Evolutionary conservation across 2,113 vertebrate species (phyloP).

Genomic region (Tragelaphus strepsiceros): DNA sequence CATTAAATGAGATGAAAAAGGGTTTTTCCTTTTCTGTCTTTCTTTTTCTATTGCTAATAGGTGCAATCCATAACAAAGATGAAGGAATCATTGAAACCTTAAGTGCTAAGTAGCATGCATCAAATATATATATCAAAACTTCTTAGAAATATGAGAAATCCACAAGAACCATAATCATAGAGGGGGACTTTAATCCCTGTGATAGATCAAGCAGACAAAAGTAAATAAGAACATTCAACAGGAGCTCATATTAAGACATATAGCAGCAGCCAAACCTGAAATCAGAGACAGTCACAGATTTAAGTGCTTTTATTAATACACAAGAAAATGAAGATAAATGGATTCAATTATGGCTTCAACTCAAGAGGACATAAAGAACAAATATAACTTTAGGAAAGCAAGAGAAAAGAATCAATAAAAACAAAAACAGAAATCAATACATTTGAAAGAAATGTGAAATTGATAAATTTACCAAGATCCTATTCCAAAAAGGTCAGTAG

Average conservation of each 20-base stretch:
- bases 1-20: not conserved
- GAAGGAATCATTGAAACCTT: not conserved
- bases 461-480: conserved; percentile 40
- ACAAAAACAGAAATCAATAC: conserved; percentile 59
- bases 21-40: not conserved
- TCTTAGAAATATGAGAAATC: conserved; percentile 32
- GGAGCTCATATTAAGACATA: conserved; percentile 18
- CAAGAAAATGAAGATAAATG: conserved; percentile 53
- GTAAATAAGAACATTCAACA: conserved; percentile 14
- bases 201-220: conserved; percentile 32
- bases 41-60: not conserved
- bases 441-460: conserved; percentile 49
- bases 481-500: conserved; percentile 51
- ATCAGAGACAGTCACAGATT: not conserved
- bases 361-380: conserved; percentile 45
- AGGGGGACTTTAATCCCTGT: not conserved
- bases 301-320: conserved; percentile 54
- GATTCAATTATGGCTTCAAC: conserved; percentile 53
- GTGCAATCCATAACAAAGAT: not conserved
- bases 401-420: conserved; percentile 55
- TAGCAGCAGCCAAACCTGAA: conserved; percentile 22
- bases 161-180: not conserved
- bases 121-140: not conserved
- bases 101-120: not conserved
- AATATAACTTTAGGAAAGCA: conserved; percentile 44